Evolutionary conservation across 2,797 vertebrate genomes (phyloP), one percentile per base, ranked within the genome.

Genomic region (Leuciscus waleckii): DNA sequence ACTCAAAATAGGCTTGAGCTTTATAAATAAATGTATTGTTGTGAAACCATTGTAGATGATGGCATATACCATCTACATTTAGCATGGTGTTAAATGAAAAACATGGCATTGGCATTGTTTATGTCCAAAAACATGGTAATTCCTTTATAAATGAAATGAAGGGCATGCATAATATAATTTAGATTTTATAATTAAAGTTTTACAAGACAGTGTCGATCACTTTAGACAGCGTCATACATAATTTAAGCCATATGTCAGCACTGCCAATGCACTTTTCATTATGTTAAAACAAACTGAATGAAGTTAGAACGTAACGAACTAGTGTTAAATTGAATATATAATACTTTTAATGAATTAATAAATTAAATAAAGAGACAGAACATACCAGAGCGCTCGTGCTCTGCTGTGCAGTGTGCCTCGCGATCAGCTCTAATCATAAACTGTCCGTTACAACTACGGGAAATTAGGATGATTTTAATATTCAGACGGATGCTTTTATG

Each of bases 221-320:
- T 65, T 65, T 9, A 77, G 51, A 39, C 21, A 13, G 35, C 67
- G 21, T 39, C 32, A 65, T 74, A 1, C 14, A 49, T 83, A 29
- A 83, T 83, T 65, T 39, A 76, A 39, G 51, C 46, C 58, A 67
- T 51, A 83, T 76, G 71, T 54, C 71, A 76, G 9, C 58, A 39
- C 26, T 63, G 19, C 26, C 5, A 7, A 63, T 65, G 2, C 8
- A n/a, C 29, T 51, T 81, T 56, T 37, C 29, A 37, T 63, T 2
- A 43, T 2, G 68, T 71, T 71, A n/a, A 61, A 11, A n/a, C 54
- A 58, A 14, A 32, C n/a, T 1, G 3, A 32, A 71, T 1, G 7
- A 23, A 46, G 21, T 35, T 46, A 35, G 29, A 35, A 63, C n/a
- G 13, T 11, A 41, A 26, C 10, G 0, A 63, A 63, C 16, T 67